Base-by-base conservation (phyloP, 2,888 invertebrate genomes). In the Plebejus argus region DNA sequence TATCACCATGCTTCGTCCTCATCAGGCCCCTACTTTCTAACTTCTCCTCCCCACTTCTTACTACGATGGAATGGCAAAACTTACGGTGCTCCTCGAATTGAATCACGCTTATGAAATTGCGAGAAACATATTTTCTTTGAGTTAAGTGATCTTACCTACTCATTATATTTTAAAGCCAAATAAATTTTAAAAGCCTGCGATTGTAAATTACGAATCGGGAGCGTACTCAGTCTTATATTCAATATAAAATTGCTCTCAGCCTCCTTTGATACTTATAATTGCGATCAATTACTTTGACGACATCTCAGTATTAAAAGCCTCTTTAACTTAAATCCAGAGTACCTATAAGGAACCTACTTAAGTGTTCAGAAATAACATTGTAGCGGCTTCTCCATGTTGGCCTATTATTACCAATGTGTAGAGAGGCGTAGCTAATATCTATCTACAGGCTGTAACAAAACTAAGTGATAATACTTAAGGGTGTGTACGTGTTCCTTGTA, bases 241-340 rank as follows among this genome's bases (percentile, higher is more conserved):
- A 66, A 66, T 28, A 28, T 66, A 28, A 66, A 66, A 66, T 66
- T 23, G 66, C 66, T 28, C 66, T 66, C 23, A 66, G 66, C 12
- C 5, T 66, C 66, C 66, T 66, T 66, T 66, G 66, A 66, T 15
- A 66, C 15, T 66, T 28, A 18, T 53, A 66, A 66, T 66, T 66
- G 23, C 23, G 66, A 28, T 28, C 23, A 66, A 66, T 66, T 66
- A 66, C 66, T 12, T 20, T 20, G 58, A 53, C 20, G 20, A 20
- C 20, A 1, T 66, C 66, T 66, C 23, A 66, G 28, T 28, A 66
- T 66, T 66, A 66, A 66, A 28, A 66, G 53, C 53, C 53, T 53
- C 53, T 53, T 53, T 53, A 53, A 53, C 53, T 18, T 18, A 53
- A 53, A 53, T 53, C 53, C 53, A 18, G 18, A 53, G 18, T 18